Conservation (phyloP, 2,113 vertebrate genomes). For the Camelus bactrianus region DNA sequence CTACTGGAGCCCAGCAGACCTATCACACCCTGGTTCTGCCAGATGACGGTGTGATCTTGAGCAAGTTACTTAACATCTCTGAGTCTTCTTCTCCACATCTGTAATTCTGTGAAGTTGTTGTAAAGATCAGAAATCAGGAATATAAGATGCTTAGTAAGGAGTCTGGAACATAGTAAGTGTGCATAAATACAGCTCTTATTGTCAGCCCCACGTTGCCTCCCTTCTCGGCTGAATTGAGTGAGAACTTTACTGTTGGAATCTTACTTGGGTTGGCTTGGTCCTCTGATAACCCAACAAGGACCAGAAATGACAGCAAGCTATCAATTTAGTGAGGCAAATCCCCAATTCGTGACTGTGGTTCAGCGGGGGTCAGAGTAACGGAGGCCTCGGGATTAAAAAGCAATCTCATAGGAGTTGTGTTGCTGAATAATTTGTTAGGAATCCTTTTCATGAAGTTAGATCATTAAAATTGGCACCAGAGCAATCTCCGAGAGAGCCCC, state of each 20-base stretch:
- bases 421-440: slow-evolving; percentile 63
- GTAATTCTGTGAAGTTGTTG: background rate
- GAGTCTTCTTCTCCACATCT: background rate
- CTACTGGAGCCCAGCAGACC: background rate
- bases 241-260: background rate
- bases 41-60: background rate
- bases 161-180: background rate
- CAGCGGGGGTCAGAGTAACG: background rate
- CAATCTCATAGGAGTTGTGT: slow-evolving; percentile 54
- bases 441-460: slow-evolving; percentile 68
- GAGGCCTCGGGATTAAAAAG: slow-evolving; percentile 64
- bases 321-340: background rate
- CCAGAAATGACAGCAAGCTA: slow-evolving; percentile 20
- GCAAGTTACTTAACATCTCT: background rate
- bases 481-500: slow-evolving; percentile 63
- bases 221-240: slow-evolving; percentile 13
- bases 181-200: background rate
- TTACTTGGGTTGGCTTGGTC: background rate
- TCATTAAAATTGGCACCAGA: slow-evolving; percentile 78
- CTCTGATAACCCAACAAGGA: background rate
- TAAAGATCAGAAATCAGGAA: background rate
- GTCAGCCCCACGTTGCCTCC: background rate
- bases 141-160: background rate
- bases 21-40: background rate
- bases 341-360: background rate